These are phyloP conservation scores for Dilophus febrilis DNA, from an alignment of 2,888 invertebrate genomes.

Conservation along the genomic window DNA sequence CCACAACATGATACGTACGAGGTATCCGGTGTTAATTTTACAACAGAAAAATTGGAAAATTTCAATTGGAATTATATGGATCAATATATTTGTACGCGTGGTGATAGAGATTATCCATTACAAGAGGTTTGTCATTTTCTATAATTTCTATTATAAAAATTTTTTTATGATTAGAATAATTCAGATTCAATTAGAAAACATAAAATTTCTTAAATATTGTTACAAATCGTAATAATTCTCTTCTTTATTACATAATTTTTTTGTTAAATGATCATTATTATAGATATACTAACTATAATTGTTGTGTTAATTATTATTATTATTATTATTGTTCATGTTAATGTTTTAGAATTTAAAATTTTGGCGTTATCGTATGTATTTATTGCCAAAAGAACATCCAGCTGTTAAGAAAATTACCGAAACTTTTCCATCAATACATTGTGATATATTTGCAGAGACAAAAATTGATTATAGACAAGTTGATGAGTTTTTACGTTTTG, in stretches of 20 bases:
- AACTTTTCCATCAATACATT: conserved; percentile 43
- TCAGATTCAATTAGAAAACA: too few relatives aligned
- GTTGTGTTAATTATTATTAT: too few relatives aligned
- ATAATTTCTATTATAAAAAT: too few relatives aligned
- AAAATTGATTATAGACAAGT: conserved; percentile 38
- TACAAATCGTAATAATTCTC: too few relatives aligned
- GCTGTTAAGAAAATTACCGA: conserved; percentile 66
- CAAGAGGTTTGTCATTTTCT: conserved; percentile 59
- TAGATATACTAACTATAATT: too few relatives aligned
- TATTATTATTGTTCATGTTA: too few relatives aligned
- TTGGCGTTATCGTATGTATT: conserved; percentile 80
- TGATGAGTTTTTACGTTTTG: conserved; percentile 63
- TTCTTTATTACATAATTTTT: too few relatives aligned
- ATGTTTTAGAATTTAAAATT: conserved; percentile 63
- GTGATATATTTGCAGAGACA: conserved; percentile 58
- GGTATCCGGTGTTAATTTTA: conserved; percentile 86
- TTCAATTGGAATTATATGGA: conserved; percentile 98
- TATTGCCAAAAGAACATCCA: conserved; percentile 66
- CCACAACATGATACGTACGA: conserved; percentile 87
- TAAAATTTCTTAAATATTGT: too few relatives aligned
- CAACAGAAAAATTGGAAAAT: conserved; percentile 85
- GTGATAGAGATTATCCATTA: conserved; percentile 78
- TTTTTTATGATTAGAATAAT: too few relatives aligned
- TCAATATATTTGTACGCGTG: conserved; percentile 88
- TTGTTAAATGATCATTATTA: too few relatives aligned